These are phyloP conservation scores for Cataglyphis cursor DNA, from an alignment of 2,888 invertebrate genomes.

Conservation along the genomic window DNA sequence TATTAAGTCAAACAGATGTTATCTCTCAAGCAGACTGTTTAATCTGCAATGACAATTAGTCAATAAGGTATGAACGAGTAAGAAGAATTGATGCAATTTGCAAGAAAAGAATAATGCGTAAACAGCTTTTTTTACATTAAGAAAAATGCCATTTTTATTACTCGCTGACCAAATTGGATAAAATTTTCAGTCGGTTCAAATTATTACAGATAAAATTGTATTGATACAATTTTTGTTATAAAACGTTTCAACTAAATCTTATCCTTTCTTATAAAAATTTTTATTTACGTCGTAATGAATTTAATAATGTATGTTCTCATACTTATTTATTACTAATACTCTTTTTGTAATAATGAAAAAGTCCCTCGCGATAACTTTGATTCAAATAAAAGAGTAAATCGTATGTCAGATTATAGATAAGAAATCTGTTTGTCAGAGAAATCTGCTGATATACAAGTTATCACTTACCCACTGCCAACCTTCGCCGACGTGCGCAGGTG, in stretches of 20 bases:
- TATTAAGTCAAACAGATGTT: slow-evolving; percentile 11
- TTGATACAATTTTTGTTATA: not conserved
- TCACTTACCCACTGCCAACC: slow-evolving; percentile 90
- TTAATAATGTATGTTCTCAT: not conserved
- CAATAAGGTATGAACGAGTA: not conserved
- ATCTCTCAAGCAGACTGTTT: not conserved
- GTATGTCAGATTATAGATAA: not conserved
- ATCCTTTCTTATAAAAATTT: not conserved
- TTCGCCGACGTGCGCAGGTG: slow-evolving; percentile 96
- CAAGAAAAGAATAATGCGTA: not conserved
- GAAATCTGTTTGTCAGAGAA: not conserved
- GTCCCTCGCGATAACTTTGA: not conserved
- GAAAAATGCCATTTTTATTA: not conserved
- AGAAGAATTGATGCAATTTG: not conserved
- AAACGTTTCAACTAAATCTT: not conserved
- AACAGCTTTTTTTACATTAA: not conserved
- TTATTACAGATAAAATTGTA: not conserved
- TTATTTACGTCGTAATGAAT: not conserved
- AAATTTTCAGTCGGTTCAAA: not conserved
- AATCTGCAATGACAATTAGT: not conserved
- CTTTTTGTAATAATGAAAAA: not conserved
- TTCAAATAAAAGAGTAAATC: not conserved
- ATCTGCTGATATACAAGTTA: not conserved
- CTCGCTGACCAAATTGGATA: not conserved
- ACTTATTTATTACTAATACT: not conserved